Base-by-base conservation (phyloP, 2,797 vertebrate species). In the Sphenopsis melanotis region DNA sequence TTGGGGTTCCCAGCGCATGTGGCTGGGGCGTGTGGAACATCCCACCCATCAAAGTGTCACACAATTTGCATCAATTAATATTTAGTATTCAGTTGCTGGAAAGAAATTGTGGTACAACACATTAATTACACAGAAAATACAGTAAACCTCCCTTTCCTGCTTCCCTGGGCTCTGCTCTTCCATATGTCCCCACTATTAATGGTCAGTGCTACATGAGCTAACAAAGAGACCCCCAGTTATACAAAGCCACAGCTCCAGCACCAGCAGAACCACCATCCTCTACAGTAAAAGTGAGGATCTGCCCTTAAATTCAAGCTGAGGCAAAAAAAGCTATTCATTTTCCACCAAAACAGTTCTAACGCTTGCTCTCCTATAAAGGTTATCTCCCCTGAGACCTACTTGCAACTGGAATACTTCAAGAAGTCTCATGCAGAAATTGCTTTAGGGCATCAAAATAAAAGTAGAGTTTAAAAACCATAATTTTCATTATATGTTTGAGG, bases 141-240 rank as follows among this genome's bases (percentile, higher is more conserved):
- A 61, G 19, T 0, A 16, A 11, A 70, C 10, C 14, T 46, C 39
- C 61, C 34, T 27, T 24, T 63, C 49, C 44, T 60, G 55, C 24
- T 41, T 66, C 20, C 29, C 59, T n/a, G 39, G 53, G 49, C 30
- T 63, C 64, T 59, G 23, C 22, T 39, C 20, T 77, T 65, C 46
- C 3, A 0, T 5, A 26, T 36, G 49, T 53, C 63, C 63, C 47
- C 49, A 36, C 5, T 10, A 18, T 52, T 17, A 42, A 71, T 5
- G 34, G 27, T 13, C 19, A 4, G 34, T n/a, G 20, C 42, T 20
- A 17, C 7, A 10, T 13, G 15, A 20, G 27, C 10, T 14, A 70
- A 47, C 0, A 0, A 72, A 63, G 37, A 44, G 5, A 61, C 8
- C 17, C 36, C 10, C 36, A 52, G 59, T 12, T 53, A 7, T 2